These are phyloP conservation scores for Otocyon megalotis DNA, from an alignment of 2,113 vertebrate genomes.

Conservation along the genomic window DNA sequence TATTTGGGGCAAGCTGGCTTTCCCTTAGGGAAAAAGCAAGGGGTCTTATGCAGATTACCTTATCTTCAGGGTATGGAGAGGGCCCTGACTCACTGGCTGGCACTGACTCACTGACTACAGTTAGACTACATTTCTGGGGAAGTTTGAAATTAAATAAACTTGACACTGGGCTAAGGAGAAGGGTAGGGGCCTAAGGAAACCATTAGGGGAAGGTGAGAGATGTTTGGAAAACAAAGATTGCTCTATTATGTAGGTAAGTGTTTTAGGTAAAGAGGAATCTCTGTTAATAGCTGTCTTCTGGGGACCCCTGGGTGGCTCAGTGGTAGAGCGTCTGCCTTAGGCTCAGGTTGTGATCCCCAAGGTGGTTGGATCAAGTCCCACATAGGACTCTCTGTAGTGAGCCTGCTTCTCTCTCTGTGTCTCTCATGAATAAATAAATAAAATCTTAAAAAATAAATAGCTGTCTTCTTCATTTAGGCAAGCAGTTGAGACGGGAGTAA, in stretches of 20 bases:
- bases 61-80: background rate
- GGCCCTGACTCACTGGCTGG: background rate
- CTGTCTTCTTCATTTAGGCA: background rate
- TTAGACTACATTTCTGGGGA: background rate
- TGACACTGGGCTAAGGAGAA: background rate
- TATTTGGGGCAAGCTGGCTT: background rate
- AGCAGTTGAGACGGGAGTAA: background rate
- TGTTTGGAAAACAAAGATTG: background rate
- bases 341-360: too few species aligned
- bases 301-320: too few species aligned
- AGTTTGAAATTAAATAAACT: background rate
- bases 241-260: background rate
- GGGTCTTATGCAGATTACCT: background rate
- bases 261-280: background rate
- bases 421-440: too few species aligned
- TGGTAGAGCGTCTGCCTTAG: too few species aligned
- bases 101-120: background rate
- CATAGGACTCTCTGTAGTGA: too few species aligned
- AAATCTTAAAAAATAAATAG: background rate
- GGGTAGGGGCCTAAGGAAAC: background rate
- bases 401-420: too few species aligned
- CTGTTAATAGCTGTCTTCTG: background rate
- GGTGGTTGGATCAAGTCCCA: too few species aligned
- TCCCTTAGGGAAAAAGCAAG: background rate
- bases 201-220: background rate